A percentile compares a stretch with the other conserved stretches of the same genome.
Evolutionary conservation across 1,140 invertebrate genomes (phyloP).

Genomic region (Leptinotarsa texana): DNA sequence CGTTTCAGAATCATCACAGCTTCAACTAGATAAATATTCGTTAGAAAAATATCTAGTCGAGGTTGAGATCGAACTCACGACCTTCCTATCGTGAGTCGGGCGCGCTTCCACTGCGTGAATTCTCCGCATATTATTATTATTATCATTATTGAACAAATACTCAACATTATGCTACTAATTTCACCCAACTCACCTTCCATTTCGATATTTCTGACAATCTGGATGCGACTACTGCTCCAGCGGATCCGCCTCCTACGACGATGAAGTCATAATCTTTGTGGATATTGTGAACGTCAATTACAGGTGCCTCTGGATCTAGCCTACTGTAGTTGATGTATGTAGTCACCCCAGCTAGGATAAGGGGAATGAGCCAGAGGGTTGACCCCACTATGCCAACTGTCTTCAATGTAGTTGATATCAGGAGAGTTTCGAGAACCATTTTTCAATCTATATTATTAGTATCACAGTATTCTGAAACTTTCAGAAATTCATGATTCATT

Average conservation of each 20-base stretch:
- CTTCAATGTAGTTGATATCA: constrained; percentile 75
- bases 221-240: constrained; percentile 86
- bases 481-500: too few species aligned
- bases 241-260: constrained; percentile 88
- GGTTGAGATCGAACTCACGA: too few species aligned
- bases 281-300: constrained; percentile 62
- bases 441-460: constrained; percentile 27
- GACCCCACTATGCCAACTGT: constrained; percentile 74
- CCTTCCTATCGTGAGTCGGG: too few species aligned
- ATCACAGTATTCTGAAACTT: constrained; percentile 26
- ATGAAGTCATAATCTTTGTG: constrained; percentile 80
- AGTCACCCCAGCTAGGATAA: constrained; percentile 78
- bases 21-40: too few species aligned
- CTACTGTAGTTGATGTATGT: constrained; percentile 76
- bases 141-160: too few species aligned
- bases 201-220: constrained; percentile 79
- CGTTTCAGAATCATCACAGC: too few species aligned
- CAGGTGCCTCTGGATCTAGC: constrained; percentile 76
- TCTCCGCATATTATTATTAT: too few species aligned
- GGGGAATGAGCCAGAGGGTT: constrained; percentile 79
- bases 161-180: too few species aligned
- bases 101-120: too few species aligned
- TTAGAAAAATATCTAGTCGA: too few species aligned
- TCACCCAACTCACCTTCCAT: constrained; percentile 68
- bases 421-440: constrained; percentile 73